Evolutionary conservation across 2,113 vertebrate genomes (phyloP).

Genomic region (Rhodinocichla rosea): DNA sequence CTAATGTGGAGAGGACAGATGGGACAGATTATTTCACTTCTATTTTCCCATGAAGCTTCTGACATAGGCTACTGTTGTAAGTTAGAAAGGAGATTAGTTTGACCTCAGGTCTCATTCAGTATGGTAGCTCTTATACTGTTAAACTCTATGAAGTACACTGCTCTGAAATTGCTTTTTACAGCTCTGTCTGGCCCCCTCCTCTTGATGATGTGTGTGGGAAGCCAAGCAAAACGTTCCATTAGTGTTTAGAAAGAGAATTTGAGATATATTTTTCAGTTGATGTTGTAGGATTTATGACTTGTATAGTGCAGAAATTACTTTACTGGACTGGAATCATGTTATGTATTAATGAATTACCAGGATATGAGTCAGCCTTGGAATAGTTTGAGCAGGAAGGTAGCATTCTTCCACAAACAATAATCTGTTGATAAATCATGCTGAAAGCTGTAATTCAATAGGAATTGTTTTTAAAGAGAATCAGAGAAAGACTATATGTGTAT

Average conservation of each 20-base stretch:
- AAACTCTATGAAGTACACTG: neutral
- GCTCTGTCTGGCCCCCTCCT: neutral
- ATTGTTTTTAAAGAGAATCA: conserved; percentile 40
- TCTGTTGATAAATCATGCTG: conserved; percentile 35
- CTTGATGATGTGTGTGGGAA: conserved; percentile 3
- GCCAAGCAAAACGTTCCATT: conserved; percentile 44
- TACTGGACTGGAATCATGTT: conserved; percentile 6
- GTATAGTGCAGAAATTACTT: conserved; percentile 5
- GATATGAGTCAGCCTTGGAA: conserved; percentile 63
- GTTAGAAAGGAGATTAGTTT: conserved; percentile 34
- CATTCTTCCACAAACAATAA: conserved; percentile 62
- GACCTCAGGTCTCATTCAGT: conserved; percentile 21
- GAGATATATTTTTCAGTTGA: conserved; percentile 27
- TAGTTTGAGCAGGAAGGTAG: conserved; percentile 42
- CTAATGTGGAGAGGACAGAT: neutral
- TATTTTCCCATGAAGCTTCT: conserved; percentile 26
- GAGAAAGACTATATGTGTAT: neutral
- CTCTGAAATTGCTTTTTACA: conserved; percentile 27
- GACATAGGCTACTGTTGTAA: neutral
- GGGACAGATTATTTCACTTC: neutral
- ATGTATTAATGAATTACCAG: conserved; percentile 64
- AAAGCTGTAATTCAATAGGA: conserved; percentile 56
- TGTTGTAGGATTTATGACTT: conserved; percentile 32
- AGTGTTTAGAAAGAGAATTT: conserved; percentile 29
- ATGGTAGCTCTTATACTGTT: neutral